A percentile compares a stretch with the other conserved stretches of the same genome.
Conservation (phyloP, 1,140 invertebrate genomes). For the Vanessa atalanta region DNA sequence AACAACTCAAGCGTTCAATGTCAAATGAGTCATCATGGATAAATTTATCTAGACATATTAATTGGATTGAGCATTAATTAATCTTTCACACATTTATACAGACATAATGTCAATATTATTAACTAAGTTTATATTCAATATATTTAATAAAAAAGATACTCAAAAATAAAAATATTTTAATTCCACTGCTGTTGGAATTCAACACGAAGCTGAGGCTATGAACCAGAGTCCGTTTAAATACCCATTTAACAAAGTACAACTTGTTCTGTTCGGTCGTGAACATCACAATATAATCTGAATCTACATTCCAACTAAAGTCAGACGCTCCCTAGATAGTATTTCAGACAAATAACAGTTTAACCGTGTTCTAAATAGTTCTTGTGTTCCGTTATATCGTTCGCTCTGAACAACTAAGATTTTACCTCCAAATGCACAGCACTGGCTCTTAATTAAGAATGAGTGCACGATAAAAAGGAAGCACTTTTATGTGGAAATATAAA, state of each 20-base stretch:
- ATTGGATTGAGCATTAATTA: too few relatives aligned
- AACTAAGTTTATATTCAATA: not conserved
- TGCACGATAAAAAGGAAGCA: conserved; percentile 10
- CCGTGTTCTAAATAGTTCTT: conserved; percentile 31
- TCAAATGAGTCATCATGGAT: too few relatives aligned
- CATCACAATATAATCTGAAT: conserved; percentile 33
- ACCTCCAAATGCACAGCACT: conserved; percentile 11
- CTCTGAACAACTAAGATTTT: conserved; percentile 19
- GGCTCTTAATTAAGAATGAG: conserved; percentile 24
- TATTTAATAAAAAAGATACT: conserved; percentile 13
- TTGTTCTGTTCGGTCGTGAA: conserved; percentile 23
- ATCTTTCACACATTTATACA: not conserved
- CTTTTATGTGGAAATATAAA: conserved; percentile 3
- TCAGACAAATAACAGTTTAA: conserved; percentile 35
- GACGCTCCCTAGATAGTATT: conserved; percentile 25
- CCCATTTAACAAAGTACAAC: conserved; percentile 24
- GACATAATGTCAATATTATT: conserved; percentile 1
- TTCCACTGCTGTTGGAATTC: conserved; percentile 13
- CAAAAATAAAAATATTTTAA: conserved; percentile 26
- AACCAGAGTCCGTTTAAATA: conserved; percentile 25
- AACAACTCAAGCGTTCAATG: too few relatives aligned
- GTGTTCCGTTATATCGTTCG: conserved; percentile 14
- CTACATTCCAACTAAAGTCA: conserved; percentile 25
- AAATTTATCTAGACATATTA: too few relatives aligned
- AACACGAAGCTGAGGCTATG: conserved; percentile 14